These are phyloP conservation scores for Eulemur rubriventer DNA, from an alignment of 2,797 vertebrate genomes.

Conservation along the genomic window DNA sequence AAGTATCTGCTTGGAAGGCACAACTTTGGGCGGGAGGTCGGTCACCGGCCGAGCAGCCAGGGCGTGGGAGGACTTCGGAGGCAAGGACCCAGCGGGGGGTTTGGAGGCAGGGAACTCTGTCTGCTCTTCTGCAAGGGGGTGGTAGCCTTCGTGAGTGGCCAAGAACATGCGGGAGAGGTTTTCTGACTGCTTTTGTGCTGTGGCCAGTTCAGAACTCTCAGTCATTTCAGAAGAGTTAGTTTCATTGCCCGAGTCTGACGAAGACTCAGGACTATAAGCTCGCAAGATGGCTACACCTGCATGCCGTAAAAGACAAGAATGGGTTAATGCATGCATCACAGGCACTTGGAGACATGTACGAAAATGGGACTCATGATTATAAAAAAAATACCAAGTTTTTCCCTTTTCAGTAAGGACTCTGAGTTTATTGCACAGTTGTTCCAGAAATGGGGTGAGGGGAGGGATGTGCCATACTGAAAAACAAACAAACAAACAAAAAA, in stretches of 20 bases:
- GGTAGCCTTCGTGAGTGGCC: constrained; percentile 92
- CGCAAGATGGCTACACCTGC: constrained; percentile 98
- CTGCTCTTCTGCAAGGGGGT: constrained; percentile 91
- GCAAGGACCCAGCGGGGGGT: constrained; percentile 82
- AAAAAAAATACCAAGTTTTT: constrained; percentile 78
- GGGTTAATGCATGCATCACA: constrained; percentile 87
- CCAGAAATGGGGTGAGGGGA: constrained; percentile 18
- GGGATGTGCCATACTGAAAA: constrained; percentile 72
- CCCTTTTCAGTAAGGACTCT: constrained; percentile 76
- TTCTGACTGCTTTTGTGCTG: constrained; percentile 95
- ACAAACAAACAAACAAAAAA: constrained; percentile 25
- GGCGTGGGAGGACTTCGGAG: constrained; percentile 86
- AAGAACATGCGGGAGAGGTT: constrained; percentile 93
- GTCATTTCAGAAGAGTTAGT: constrained; percentile 99
- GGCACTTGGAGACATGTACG: constrained; percentile 84
- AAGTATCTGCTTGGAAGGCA: constrained; percentile 95
- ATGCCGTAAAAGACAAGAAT: constrained; percentile 89
- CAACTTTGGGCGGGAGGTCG: constrained; percentile 91
- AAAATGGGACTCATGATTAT: constrained; percentile 82
- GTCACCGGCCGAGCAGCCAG: constrained; percentile 85
- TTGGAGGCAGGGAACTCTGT: constrained; percentile 89
- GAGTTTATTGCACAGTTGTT: constrained; percentile 85
- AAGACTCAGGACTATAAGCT: constrained; percentile 98
- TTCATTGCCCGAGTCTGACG: constrained; percentile 99
- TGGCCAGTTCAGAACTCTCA: constrained; percentile 96